Evolutionary conservation across 2,113 vertebrate species (phyloP), one percentile per base, ranked within the genome.

Genomic region (Heptranchias perlo): DNA sequence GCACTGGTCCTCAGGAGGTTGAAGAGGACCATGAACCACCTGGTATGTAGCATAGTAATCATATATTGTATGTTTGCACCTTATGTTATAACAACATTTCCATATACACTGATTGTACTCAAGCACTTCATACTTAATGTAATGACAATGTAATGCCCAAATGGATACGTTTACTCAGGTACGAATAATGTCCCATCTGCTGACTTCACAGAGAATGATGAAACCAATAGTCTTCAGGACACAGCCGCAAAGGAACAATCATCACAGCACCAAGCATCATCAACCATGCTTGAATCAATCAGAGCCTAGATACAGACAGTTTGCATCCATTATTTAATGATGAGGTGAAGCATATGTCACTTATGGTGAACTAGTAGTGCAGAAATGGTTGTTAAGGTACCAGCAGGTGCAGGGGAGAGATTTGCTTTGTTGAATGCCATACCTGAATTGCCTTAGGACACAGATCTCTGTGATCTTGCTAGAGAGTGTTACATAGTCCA

Each of bases 141-240:
- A 92, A 92, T 58, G 54, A 35, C 11, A 92, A n/a, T n/a, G 16
- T 54, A 92, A 92, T 58, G 52, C 52, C 31, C 87, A 58, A n/a
- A 61, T 92, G 52, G 54, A 61, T 92, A n/a, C 61, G 54, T 61
- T 58, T 92, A 35, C 54, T n/a, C 52, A 61, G 87, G 87, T 92
- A 92, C 87, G n/a, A 35, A 92, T 92, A 92, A 92, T 92, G 54
- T 58, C 54, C 52, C 87, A 92, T 92, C 87, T 92, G 87, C 28
- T n/a, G 5, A n/a, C 28, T 92, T 92, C 54, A 61, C 54, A 92
- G 28, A n/a, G 13, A 92, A 92, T 61, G 35, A 92, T 92, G 54
- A 92, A 61, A 31, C 54, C 54, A 61, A 92, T 92, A 54, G 31
- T 58, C 87, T 92, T 58, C 54, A 76, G 73, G 73, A 8, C 35